Conservation (phyloP, 2,797 vertebrate genomes). For the Pagetopsis macropterus region DNA sequence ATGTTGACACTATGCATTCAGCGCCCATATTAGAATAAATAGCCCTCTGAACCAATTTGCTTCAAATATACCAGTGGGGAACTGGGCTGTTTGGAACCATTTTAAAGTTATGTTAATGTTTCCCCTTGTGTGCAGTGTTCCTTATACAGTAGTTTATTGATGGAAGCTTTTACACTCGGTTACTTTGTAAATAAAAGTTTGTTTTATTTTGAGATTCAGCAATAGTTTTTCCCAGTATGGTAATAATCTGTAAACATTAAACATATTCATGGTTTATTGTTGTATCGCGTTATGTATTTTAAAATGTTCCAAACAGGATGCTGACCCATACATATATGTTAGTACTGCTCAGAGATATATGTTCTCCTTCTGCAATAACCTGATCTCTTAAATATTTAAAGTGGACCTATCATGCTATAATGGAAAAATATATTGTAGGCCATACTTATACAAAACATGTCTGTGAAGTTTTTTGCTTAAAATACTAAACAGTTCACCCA, state of each 20-base stretch:
- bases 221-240: not conserved
- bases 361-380: constrained; percentile 9
- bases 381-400: constrained; percentile 3
- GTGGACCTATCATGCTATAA: too few species aligned
- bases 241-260: not conserved
- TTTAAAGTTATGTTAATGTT: constrained; percentile 47
- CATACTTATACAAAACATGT: too few species aligned
- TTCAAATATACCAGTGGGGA: constrained; percentile 43
- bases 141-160: not conserved
- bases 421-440: too few species aligned
- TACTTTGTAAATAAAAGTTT: constrained; percentile 9
- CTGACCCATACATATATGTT: not conserved
- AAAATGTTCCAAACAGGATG: not conserved
- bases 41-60: constrained; percentile 50
- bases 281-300: not conserved
- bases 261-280: not conserved
- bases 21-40: constrained; percentile 61
- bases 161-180: not conserved
- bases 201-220: not conserved
- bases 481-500: too few species aligned
- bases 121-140: constrained; percentile 19
- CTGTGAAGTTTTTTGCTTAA: too few species aligned
- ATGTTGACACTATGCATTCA: constrained; percentile 43
- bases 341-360: not conserved
- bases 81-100: constrained; percentile 34